Base-by-base conservation (phyloP, 2,113 vertebrate species). In the Fulmarus glacialis region DNA sequence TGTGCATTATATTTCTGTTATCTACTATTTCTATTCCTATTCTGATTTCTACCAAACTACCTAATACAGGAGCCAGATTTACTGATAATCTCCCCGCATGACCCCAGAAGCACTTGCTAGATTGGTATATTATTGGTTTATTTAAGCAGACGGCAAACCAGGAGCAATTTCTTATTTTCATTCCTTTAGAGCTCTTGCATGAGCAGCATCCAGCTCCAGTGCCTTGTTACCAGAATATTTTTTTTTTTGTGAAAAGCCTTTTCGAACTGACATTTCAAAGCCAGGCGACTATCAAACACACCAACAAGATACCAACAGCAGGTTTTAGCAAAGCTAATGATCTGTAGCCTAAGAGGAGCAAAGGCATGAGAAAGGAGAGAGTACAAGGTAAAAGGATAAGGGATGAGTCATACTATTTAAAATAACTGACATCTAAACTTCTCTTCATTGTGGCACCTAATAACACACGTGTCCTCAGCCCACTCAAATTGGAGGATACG, bases 381-480 rank as follows among this genome's bases (percentile, higher is more conserved):
- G 82, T 24, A 79, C 36, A 89, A 91, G 32, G 93, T 36, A 95
- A 68, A 89, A 72, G 90, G 90, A 95, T 93, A 87, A 90, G 70
- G n/a, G 66, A 82, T 93, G 96, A 96, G 71, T 96, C 93, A 97
- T 3, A 9, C 70, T 73, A 55, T 90, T 93, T 90, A 93, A 95
- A 97, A 93, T 90, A 97, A 88, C 95, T 86, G 89, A 93, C 93
- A 73, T n/a, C 73, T 53, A 79, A 90, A 87, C 27, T 80, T 82
- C 56, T 89, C 56, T 88, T 80, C 53, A 62, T 30, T 62, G 64
- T 85, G 78, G 87, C 87, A 88, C 43, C 93, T 82, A 85, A 58
- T 79, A 91, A 60, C 8, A 10, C 3, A 15, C 1, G 0, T 23
- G 62, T 73, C 92, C 78, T 93, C 82, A 63, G 82, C 73, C 62